phyloP scores from a whole-genome alignment of 2,797 vertebrate species.

The Platalea minor region DNA sequence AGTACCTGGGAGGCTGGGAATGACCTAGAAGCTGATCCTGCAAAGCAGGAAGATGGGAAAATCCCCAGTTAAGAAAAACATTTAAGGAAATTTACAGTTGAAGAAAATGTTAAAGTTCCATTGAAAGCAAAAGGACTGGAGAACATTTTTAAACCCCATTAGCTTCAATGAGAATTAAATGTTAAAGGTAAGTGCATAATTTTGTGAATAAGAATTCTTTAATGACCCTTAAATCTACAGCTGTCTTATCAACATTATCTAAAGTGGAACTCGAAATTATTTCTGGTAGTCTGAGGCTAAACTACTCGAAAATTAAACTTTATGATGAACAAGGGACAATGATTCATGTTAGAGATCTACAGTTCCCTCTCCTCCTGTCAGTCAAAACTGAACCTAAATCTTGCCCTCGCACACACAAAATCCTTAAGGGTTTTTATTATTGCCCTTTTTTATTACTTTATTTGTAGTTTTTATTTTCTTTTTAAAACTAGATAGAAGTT shows the following conservation, averaged over 20 bases:
- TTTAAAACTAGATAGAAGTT: not conserved
- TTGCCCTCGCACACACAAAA: not conserved
- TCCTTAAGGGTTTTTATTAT: not conserved
- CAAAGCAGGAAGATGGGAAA: not conserved
- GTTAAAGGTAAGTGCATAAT: constrained; percentile 1
- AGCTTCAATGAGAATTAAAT: not conserved
- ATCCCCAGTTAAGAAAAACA: not conserved
- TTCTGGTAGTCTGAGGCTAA: not conserved
- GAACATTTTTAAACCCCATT: not conserved
- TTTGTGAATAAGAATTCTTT: constrained; percentile 19
- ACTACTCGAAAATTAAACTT: constrained; percentile 8
- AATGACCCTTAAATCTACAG: constrained; percentile 16
- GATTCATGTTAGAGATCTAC: not conserved
- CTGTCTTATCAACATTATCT: not conserved
- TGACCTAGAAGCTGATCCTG: not conserved
- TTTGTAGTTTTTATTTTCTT: not conserved
- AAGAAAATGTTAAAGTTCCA: not conserved
- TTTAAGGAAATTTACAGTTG: not conserved
- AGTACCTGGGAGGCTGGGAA: not conserved
- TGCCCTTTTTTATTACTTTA: not conserved
- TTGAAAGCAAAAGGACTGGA: not conserved
- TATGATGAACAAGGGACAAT: not conserved
- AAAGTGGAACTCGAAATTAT: not conserved
- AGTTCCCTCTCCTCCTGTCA: not conserved
- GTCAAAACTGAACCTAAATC: not conserved